phyloP scores from a whole-genome alignment of 2,888 invertebrate genomes.

The Andrena chrysosceles region DNA sequence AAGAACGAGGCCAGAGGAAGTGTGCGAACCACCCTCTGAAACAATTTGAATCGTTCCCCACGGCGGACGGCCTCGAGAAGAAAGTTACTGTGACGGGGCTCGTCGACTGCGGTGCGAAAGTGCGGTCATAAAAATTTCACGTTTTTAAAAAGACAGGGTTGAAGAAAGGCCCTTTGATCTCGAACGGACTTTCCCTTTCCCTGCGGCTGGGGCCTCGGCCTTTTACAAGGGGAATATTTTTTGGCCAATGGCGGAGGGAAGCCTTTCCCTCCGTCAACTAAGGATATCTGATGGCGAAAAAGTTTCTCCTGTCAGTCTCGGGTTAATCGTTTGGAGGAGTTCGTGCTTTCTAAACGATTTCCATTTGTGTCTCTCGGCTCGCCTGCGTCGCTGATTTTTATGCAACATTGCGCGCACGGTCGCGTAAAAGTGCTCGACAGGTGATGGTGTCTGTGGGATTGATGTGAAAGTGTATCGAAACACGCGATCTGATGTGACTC shows the following conservation, averaged over 20 bases:
- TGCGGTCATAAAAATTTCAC: constrained; percentile 80
- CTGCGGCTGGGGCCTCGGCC: constrained; percentile 20
- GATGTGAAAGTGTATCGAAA: background rate
- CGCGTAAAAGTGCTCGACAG: background rate
- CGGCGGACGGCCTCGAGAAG: constrained; percentile 29
- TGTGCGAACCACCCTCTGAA: constrained; percentile 45
- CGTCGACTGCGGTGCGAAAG: constrained; percentile 47
- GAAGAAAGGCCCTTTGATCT: constrained; percentile 69
- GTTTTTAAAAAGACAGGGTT: constrained; percentile 71
- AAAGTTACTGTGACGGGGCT: constrained; percentile 40
- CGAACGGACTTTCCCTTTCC: constrained; percentile 62
- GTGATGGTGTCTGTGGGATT: background rate
- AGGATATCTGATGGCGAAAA: constrained; percentile 54
- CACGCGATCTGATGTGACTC: too few relatives aligned
- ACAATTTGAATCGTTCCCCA: constrained; percentile 52
- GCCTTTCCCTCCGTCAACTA: constrained; percentile 66
- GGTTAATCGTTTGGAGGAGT: constrained; percentile 36
- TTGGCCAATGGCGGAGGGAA: constrained; percentile 74
- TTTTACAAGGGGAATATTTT: constrained; percentile 61
- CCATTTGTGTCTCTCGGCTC: constrained; percentile 5
- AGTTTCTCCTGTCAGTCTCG: constrained; percentile 52
- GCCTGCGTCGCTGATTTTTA: background rate
- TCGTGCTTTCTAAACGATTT: constrained; percentile 28
- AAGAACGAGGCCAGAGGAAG: constrained; percentile 5
- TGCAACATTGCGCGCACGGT: background rate